These are phyloP conservation scores for Leptobrachium ailaonicum DNA, from an alignment of 2,113 vertebrate genomes.

Conservation along the genomic window DNA sequence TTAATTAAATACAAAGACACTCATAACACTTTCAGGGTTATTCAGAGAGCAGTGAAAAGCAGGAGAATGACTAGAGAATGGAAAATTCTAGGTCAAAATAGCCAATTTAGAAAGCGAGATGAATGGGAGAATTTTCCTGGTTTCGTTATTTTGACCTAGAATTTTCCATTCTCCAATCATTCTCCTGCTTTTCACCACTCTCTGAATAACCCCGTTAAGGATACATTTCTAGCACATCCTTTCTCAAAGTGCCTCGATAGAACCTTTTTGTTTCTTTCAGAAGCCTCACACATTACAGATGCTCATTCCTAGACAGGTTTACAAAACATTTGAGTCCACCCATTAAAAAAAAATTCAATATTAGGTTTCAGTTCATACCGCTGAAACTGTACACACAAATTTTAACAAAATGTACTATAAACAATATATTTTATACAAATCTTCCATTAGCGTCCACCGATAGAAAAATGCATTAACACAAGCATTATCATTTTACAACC, in stretches of 20 bases:
- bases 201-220: background rate
- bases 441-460: constrained; percentile 40
- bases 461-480: constrained; percentile 48
- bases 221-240: background rate
- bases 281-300: background rate
- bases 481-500: constrained; percentile 47
- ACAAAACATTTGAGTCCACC: background rate
- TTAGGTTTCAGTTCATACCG: constrained; percentile 14
- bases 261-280: background rate
- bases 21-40: no score
- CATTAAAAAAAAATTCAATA: constrained; percentile 18
- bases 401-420: constrained; percentile 47
- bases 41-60: no score
- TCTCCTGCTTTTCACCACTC: no score
- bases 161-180: no score
- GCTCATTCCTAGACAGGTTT: constrained; percentile 11
- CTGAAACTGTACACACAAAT: constrained; percentile 22
- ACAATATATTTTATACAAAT: constrained; percentile 46
- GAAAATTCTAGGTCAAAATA: no score
- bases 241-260: background rate
- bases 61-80: no score
- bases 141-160: no score
- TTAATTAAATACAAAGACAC: no score
- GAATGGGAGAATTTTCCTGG: no score
- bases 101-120: no score